phyloP scores from a whole-genome alignment of 2,888 invertebrate genomes.

The Rhagonycha fulva region DNA sequence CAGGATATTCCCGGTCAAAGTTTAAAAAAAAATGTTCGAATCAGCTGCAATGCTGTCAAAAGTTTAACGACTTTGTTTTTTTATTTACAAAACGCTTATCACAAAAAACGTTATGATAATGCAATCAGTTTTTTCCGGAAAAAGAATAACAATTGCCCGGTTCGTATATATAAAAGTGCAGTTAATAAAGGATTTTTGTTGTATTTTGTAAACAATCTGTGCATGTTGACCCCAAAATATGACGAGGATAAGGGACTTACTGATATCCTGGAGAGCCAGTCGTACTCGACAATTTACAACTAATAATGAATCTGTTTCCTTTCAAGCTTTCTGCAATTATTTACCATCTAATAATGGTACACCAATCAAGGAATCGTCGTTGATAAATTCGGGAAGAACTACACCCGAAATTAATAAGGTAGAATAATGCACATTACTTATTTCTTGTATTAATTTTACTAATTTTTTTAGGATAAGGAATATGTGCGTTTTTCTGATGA shows the following conservation, averaged over 20 bases:
- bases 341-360: slow-evolving; percentile 50
- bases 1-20: neutral
- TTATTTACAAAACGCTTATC: neutral
- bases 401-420: slow-evolving; percentile 41
- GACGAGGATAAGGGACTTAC: slow-evolving; percentile 47
- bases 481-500: slow-evolving; percentile 45
- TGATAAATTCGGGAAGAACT: slow-evolving; percentile 56
- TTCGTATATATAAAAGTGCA: neutral
- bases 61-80: neutral
- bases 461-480: slow-evolving; percentile 38
- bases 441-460: neutral
- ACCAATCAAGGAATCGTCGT: slow-evolving; percentile 59
- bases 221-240: slow-evolving; percentile 25
- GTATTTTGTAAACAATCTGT: neutral
- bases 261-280: slow-evolving; percentile 45
- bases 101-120: neutral
- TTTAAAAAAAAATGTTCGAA: neutral
- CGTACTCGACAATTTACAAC: slow-evolving; percentile 41
- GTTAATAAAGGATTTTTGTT: neutral
- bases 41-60: neutral
- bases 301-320: slow-evolving; percentile 57
- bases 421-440: neutral
- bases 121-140: neutral
- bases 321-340: slow-evolving; percentile 65
- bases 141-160: neutral